Base-by-base conservation (phyloP, 2,888 invertebrate genomes). In the Patella caerulea region DNA sequence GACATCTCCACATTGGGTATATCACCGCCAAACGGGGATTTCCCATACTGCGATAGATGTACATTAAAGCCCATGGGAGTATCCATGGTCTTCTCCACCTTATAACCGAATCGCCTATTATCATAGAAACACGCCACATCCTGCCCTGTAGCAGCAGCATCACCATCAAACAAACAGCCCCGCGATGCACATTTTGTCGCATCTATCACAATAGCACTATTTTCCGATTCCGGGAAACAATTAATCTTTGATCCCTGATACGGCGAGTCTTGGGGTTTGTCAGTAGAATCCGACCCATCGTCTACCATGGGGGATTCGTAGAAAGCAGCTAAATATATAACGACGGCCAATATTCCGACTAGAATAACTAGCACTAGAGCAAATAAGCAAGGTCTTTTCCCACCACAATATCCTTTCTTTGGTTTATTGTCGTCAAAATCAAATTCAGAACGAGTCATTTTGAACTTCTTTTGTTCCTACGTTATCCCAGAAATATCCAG, bases 1-100 rank as follows among this genome's bases (percentile, higher is more conserved):
- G 82, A 82, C 56, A 87, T 81, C 11, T 80, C 78, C 9, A 83
- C 83, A 14, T 55, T 74, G 4, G 73, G 56, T 15, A 86, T 81
- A 55, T 82, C 83, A 7, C 75, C 78, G 15, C 84, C 83, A 78
- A 86, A 87, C 2, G 85, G 86, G 12, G 81, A 80, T 15, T 78
- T 79, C 2, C 82, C 83, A 69, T 73, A 80, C 72, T 80, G 75
- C n/a, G 80, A 71, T 14, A 86, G 81, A 15, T 78, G 56, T 3
- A 79, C 74, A 69, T 72, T 76, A 53, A 78, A 79, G 11, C 86
- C 86, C 4, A 82, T 74, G 1, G 14, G 3, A 14, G 85, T 85
- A 11, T 73, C 59, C 14, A 65, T 70, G 45, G 52, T 45, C 17
- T 81, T 77, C 1, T 54, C 70, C 4, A 81, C 82, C 19, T 72